Percentiles rank a stretch among this genome's conserved stretches.
Conservation (phyloP, 2,113 vertebrate genomes). For the Murina feae region DNA sequence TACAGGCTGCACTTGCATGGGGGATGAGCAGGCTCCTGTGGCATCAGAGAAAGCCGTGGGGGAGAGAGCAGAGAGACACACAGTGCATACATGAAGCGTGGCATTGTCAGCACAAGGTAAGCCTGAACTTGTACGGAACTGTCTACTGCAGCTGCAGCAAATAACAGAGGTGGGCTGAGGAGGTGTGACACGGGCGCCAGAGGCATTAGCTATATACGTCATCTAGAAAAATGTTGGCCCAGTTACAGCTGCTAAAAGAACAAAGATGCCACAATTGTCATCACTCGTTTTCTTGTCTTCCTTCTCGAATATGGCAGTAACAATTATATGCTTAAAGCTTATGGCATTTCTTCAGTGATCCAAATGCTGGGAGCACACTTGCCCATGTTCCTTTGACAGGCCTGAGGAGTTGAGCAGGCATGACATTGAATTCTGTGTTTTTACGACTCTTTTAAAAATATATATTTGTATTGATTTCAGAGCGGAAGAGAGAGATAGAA, state of each 20-base stretch:
- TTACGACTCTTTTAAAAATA: too few species aligned
- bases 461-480: too few species aligned
- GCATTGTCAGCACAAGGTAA: slow-evolving; percentile 34
- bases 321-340: slow-evolving; percentile 26
- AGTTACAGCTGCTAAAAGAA: background rate
- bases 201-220: background rate
- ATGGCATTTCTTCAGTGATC: slow-evolving; percentile 47
- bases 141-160: background rate
- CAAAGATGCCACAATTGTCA: background rate
- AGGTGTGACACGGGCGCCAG: background rate
- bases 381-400: background rate
- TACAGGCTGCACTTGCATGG: background rate
- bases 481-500: too few species aligned
- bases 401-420: background rate
- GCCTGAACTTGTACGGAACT: background rate
- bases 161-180: background rate
- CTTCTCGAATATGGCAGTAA: slow-evolving; percentile 19
- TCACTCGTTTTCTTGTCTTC: background rate
- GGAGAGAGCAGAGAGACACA: background rate
- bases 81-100: accelerated
- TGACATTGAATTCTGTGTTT: background rate
- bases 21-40: background rate
- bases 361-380: background rate
- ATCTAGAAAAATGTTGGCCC: background rate
- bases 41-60: background rate